These are phyloP conservation scores for Lophura nycthemera DNA, from an alignment of 2,113 vertebrate species.

Conservation along the genomic window DNA sequence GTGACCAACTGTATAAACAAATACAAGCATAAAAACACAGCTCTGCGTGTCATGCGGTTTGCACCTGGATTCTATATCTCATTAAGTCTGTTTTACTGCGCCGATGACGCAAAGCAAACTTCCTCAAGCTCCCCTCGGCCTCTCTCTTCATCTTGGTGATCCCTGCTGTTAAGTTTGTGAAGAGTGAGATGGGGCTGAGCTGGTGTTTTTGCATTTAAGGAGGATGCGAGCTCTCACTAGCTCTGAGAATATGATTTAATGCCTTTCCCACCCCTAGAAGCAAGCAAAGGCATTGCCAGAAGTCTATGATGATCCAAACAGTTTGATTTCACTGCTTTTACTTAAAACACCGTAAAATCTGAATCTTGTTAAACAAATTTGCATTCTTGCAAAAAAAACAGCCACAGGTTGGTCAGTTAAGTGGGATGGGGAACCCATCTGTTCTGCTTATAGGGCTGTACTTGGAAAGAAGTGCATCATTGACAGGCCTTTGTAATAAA, in stretches of 20 bases:
- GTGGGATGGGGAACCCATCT: not conserved
- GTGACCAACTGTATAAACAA: fast-evolving
- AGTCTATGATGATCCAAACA: not conserved
- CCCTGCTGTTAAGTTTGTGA: not conserved
- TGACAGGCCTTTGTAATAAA: not conserved
- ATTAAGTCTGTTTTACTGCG: not conserved
- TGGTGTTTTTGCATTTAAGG: not conserved
- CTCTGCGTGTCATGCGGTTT: not conserved
- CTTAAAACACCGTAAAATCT: too few relatives aligned
- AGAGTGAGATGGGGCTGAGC: fast-evolving
- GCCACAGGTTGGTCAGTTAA: not conserved
- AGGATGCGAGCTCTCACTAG: not conserved
- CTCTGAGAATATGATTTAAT: not conserved
- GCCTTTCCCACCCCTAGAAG: not conserved
- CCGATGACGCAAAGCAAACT: not conserved
- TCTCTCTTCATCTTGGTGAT: not conserved
- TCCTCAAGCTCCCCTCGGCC: not conserved
- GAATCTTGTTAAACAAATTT: not conserved
- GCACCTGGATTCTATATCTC: not conserved
- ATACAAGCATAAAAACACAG: not conserved
- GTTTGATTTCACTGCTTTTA: not conserved
- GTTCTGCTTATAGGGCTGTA: not conserved
- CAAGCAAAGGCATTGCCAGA: not conserved
- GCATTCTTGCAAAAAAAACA: not conserved
- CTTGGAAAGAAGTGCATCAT: not conserved